Evolutionary conservation across 2,797 vertebrate species (phyloP), one percentile per base, ranked within the genome.

Genomic region (Siniperca scherzeri): DNA sequence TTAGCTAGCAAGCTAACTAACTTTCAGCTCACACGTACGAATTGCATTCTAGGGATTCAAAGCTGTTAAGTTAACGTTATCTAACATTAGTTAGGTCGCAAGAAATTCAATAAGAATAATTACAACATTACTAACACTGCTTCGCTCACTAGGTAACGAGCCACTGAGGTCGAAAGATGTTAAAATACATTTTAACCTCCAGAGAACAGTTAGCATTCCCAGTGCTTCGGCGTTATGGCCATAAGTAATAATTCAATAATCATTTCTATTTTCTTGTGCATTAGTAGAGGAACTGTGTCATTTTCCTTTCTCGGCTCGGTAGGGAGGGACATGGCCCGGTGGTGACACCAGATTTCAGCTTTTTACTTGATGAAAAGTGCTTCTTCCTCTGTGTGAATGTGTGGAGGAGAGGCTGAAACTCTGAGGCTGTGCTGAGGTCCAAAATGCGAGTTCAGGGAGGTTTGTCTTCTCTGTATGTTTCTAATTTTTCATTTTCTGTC

Each of bases 381-480:
- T 42, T 56, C 11, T 61, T 50, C 25, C 22, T 50, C 5, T 8
- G n/a, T 38, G 57, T 50, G 22, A 6, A 5, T 25, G 11, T n/a
- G 56, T 25, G 22, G 40, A 57, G 25, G 52, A 50, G 33, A n/a
- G 59, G 8, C 17, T 46, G 48, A 57, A 42, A 13, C 40, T 38
- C 67, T 9, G 2, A 50, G 42, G 19, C 52, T 0, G 40, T 21
- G 73, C 70, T 69, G 83, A 65, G 59, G 42, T 80, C 10, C 38
- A 25, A 27, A 16, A 9, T 42, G 21, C 7, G 3, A 56, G 44
- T 78, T 67, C 72, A 44, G 61, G 48, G 91, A 94, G 27, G 65
- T 85, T 50, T 78, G 88, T 93, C 89, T 71, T 82, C 64, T 80
- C 79, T 73, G 27, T 64, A 3, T 92, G 62, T 82, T 50, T 19